Evolutionary conservation across 1,140 invertebrate genomes (phyloP), one percentile per base, ranked within the genome.

Genomic region (Octopus bimaculoides): DNA sequence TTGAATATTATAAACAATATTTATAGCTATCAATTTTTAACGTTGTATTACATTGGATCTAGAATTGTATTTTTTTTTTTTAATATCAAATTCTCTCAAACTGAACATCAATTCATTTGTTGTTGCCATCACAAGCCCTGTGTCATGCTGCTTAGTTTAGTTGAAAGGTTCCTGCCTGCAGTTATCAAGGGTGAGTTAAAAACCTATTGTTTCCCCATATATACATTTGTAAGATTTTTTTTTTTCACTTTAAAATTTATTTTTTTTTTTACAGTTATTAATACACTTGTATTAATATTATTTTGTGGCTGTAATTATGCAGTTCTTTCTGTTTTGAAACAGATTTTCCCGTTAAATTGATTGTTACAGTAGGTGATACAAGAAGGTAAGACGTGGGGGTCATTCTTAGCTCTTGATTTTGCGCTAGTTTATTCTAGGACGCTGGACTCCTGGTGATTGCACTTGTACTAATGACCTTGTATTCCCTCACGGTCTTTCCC

Each of bases 401-500:
- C 74, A 52, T 53, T 75, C 52, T 75, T 71, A 71, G 66, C 66
- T 20, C 17, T 75, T 75, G 26, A 75, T 75, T 52, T 75, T 41
- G 52, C 74, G 12, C 52, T 75, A 75, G 52, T 75, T 53, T 75
- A 75, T 75, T 75, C 26, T 53, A 41, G 74, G 26, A 41, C 74
- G 26, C 17, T 52, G 74, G 74, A 75, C 52, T 6, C 74, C 52
- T 52, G 26, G 17, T 75, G 41, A 52, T 75, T 41, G 79, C 75
- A 56, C 54, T 76, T 55, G 78, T 52, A 83, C 84, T 86, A 86
- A 86, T 84, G 74, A 75, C 74, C 84, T 82, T 77, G 61, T 79
- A 83, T 84, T 81, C 81, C 83, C 83, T 81, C 80, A 71, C 78
- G 77, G 81, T 80, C 79, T 85, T 86, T 86, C 83, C 85, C 79